phyloP scores from a whole-genome alignment of 2,888 invertebrate genomes.

The Stenichneumon culpator region DNA sequence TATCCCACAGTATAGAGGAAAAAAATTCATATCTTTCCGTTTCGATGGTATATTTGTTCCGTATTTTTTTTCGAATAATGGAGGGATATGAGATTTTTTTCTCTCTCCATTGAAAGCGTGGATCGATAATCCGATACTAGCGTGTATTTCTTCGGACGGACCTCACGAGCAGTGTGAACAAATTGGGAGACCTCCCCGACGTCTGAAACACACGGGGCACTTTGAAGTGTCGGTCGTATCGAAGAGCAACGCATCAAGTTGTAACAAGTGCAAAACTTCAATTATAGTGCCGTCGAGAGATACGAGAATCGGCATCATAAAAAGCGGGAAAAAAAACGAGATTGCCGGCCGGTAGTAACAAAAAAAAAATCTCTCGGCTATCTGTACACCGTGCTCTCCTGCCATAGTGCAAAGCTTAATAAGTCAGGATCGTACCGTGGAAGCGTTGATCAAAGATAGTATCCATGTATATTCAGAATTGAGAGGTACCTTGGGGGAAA shows the following conservation, averaged over 20 bases:
- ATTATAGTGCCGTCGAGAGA: neutral
- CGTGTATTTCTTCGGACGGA: neutral
- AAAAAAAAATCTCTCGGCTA: constrained; percentile 1
- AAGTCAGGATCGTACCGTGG: neutral
- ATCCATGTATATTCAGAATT: constrained; percentile 12
- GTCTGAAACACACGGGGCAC: neutral
- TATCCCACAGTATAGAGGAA: neutral
- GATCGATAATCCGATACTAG: neutral
- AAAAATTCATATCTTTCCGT: neutral
- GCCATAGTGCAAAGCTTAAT: constrained; percentile 2
- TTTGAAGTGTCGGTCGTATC: neutral
- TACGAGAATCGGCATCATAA: neutral
- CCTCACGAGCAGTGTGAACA: neutral
- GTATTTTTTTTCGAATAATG: neutral
- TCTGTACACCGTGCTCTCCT: neutral
- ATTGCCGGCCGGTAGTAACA: neutral
- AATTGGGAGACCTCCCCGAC: neutral
- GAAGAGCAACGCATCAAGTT: neutral
- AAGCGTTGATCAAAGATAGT: neutral
- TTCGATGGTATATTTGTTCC: neutral
- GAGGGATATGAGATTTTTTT: neutral
- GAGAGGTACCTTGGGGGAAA: constrained; percentile 20
- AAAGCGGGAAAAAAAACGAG: neutral
- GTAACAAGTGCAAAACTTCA: neutral
- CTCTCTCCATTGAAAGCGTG: neutral